Base-by-base conservation (phyloP, 2,797 vertebrate species). In the Cirrhinus mrigala region DNA sequence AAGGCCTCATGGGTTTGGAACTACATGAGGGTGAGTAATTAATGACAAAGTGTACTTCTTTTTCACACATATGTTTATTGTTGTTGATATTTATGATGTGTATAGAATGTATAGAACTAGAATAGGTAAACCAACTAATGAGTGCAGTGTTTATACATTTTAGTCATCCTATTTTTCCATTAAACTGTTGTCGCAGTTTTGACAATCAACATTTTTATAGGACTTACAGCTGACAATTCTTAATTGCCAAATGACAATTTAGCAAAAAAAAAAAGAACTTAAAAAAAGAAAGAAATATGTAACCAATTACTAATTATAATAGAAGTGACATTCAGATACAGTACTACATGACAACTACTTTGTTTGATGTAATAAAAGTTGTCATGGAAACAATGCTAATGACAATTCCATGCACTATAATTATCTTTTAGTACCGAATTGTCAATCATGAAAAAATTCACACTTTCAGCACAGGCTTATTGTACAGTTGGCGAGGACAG, bases 351-450 rank as follows among this genome's bases (percentile, higher is more conserved):
- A 50, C 6, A 76, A 56, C 18, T 76, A 75, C 18, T 22, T 74
- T 29, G 74, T 50, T 22, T 76, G 50, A 56, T 76, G 6, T 76
- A 22, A 22, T 76, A 50, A 33, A 33, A 33, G 33, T 56, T 56
- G 74, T 76, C 52, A 76, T 37, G 74, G 50, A 76, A 76, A 37
- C 50, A 22, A 22, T 76, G 18, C 6, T 76, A 58, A 76, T 14
- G 12, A 12, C 33, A 3, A 9, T 76, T 62, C n/a, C n/a, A 46
- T 64, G 8, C 58, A 44, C 7, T 24, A 56, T 20, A 46, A 78
- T 60, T 60, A 22, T 60, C 29, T n/a, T 60, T 37, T 77, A 24
- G 12, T 52, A 54, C 27, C 27, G 7, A 40, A 44, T 6, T 46
- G 37, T 27, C 33, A 24, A 58, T 46, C 2, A 1, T 50, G 14